Evolutionary conservation across 2,113 vertebrate genomes (phyloP).

Genomic region (Amazona guildingii): DNA sequence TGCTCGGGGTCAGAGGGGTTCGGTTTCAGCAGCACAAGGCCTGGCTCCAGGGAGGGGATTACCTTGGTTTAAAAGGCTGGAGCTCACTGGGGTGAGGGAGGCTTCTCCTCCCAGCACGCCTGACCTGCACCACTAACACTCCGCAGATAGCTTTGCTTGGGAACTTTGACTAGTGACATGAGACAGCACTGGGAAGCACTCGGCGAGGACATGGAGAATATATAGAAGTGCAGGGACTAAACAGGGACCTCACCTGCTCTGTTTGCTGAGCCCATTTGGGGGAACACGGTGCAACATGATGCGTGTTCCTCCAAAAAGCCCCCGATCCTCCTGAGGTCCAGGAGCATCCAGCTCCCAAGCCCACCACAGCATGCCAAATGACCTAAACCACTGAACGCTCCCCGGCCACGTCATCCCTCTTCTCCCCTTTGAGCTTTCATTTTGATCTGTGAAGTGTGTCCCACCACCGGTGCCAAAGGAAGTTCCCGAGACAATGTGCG

Average conservation of each 20-base stretch:
- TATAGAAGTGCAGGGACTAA: background rate
- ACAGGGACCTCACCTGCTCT: background rate
- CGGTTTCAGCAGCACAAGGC: background rate
- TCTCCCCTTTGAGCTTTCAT: slow-evolving; percentile 17
- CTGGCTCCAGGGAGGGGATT: background rate
- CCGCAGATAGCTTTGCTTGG: background rate
- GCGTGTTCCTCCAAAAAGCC: fast-evolving
- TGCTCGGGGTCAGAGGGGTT: background rate
- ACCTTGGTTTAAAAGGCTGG: background rate
- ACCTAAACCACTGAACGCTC: background rate
- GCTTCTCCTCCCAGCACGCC: background rate
- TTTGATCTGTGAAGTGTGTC: slow-evolving; percentile 58
- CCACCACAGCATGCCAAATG: background rate
- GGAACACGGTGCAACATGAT: background rate
- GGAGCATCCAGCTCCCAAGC: background rate
- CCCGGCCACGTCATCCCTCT: background rate
- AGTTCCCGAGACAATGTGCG: slow-evolving; percentile 44
- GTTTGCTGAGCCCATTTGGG: background rate
- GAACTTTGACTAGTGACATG: background rate
- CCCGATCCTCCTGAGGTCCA: background rate
- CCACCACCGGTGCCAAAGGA: slow-evolving; percentile 26
- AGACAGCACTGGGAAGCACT: background rate
- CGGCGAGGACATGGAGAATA: fast-evolving
- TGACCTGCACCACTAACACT: background rate
- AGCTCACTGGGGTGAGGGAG: background rate